Evolutionary conservation across 2,113 vertebrate genomes (phyloP), one percentile per base, ranked within the genome.

Genomic region (Arothron firmamentum): DNA sequence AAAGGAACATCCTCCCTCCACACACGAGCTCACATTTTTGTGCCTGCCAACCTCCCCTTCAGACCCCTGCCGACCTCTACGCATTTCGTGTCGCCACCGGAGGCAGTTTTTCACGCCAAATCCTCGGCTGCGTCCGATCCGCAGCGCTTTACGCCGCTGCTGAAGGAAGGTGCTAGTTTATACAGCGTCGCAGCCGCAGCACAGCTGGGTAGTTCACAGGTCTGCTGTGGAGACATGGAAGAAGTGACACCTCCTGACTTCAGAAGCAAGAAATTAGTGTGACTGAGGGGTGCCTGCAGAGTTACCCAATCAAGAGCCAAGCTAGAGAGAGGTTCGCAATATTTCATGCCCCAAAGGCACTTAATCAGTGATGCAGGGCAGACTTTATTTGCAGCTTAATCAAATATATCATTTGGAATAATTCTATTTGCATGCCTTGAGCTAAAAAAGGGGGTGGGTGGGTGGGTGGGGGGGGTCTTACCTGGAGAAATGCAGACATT

Each of bases 31-130:
- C 3, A 0, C 3, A 0, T 19, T 41, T 48, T 25, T 2, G 34
- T 38, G 34, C 79, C 79, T 77, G 79, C 79, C 79, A 84, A 73
- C 81, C 77, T 74, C 62, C 34, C 34, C 34, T 2, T 38, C 11
- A 38, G 53, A 65, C 61, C 52, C 79, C 79, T 80, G 79, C 79
- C 79, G 82, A 75, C 81, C 77, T 74, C 62, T 41, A 52, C 14
- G 23, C 75, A 79, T 84, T 82, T 80, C 65, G 20, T 71, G 72
- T 79, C n/a, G n/a, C n/a, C n/a, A 68, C 79, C 72, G 52, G 42
- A 43, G 34, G 28, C 23, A 53, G 52, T 31, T 21, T 51, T 62
- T 43, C 13, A 28, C 51, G 16, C 14, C 14, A 52, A 17, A 14
- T 52, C 23, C 50, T 25, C 17, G 15, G 50, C 50, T 16, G 50